phyloP scores from a whole-genome alignment of 2,797 vertebrate genomes.

The Serranus cabrilla region DNA sequence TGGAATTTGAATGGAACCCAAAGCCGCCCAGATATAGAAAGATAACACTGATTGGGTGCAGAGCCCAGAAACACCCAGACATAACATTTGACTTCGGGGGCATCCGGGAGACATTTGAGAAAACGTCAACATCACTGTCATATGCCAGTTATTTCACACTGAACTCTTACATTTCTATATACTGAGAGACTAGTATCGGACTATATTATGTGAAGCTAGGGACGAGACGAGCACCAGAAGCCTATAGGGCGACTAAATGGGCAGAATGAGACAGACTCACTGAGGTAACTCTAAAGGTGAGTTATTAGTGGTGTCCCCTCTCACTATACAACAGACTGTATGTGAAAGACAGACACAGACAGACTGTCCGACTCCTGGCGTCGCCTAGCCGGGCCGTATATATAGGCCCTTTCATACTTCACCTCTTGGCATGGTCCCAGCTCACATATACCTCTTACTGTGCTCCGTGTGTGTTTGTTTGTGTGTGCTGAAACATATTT shows the following conservation, averaged over 20 bases:
- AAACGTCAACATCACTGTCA: conserved; percentile 23
- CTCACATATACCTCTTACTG: conserved; percentile 44
- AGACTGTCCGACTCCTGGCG: conserved; percentile 62
- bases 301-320: conserved; percentile 22
- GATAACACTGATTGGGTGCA: conserved; percentile 39
- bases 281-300: conserved; percentile 29
- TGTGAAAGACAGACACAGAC: conserved; percentile 42
- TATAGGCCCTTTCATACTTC: conserved; percentile 69
- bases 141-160: conserved; percentile 5
- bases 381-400: conserved; percentile 57
- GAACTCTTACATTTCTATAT: neutral
- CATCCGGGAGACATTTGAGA: conserved; percentile 26
- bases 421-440: conserved; percentile 42
- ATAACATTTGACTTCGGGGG: conserved; percentile 37
- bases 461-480: conserved; percentile 45
- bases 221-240: neutral
- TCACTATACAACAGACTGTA: conserved; percentile 23
- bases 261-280: neutral
- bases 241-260: neutral
- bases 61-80: conserved; percentile 26
- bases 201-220: neutral
- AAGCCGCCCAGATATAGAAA: conserved; percentile 39
- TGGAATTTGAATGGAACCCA: conserved; percentile 46
- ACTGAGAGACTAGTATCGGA: neutral
- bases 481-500: conserved; percentile 56